Conservation (phyloP, 2,888 invertebrate species). For the Tachystola acroxantha region DNA sequence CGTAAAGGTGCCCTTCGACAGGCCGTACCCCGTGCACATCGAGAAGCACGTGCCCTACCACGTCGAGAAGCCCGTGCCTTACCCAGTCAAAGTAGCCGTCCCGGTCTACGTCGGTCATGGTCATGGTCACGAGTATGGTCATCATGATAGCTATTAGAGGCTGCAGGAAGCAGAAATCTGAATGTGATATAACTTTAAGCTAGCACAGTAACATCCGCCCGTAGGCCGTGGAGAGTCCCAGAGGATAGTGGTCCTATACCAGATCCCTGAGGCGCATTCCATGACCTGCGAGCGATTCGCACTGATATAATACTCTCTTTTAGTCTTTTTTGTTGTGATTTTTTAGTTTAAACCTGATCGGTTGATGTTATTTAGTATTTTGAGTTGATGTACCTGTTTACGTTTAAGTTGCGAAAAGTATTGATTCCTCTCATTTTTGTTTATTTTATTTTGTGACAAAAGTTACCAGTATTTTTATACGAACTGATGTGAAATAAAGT, state of each 20-base stretch:
- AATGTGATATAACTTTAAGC: constrained; percentile 77
- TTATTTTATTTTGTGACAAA: constrained; percentile 32
- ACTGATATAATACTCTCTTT: constrained; percentile 63
- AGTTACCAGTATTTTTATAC: constrained; percentile 42
- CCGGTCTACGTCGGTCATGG: constrained; percentile 69
- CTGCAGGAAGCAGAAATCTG: constrained; percentile 72
- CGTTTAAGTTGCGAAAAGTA: constrained; percentile 44
- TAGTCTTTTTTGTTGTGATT: constrained; percentile 51
- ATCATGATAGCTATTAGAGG: constrained; percentile 75
- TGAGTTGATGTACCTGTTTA: constrained; percentile 78
- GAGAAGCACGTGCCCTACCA: constrained; percentile 82
- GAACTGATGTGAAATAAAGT: constrained; percentile 46
- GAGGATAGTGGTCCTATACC: constrained; percentile 46
- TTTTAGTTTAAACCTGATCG: constrained; percentile 52
- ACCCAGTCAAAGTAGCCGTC: constrained; percentile 80
- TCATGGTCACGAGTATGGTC: constrained; percentile 70
- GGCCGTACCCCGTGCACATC: constrained; percentile 81
- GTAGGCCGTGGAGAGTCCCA: constrained; percentile 45
- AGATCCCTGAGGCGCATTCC: constrained; percentile 39
- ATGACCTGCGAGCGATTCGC: constrained; percentile 47
- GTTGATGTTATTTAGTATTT: constrained; percentile 50
- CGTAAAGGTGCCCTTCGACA: constrained; percentile 80
- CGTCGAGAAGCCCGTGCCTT: constrained; percentile 79
- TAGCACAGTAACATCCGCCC: constrained; percentile 58
- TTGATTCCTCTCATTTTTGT: constrained; percentile 17